Evolutionary conservation across 2,797 vertebrate species (phyloP), one percentile per base, ranked within the genome.

Genomic region (Eulemur coronatus): DNA sequence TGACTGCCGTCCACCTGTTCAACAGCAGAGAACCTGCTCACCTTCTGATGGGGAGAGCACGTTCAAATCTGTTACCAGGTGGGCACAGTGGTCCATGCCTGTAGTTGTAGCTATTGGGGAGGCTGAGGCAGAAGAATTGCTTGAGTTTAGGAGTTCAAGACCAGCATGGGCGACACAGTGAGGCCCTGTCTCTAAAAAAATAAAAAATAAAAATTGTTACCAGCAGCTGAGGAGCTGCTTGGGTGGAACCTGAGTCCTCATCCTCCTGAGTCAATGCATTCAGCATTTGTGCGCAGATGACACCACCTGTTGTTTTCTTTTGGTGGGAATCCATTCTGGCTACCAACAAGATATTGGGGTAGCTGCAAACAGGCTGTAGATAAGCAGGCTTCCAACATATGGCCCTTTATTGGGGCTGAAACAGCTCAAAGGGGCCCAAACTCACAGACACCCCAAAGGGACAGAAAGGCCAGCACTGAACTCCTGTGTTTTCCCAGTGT

Each of bases 281-380:
- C 33, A 4, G 17, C 65, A 28, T 43, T n/a, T 65, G 57, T 35
- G 57, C 12, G 9, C 24, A 18, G 24, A 38, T 7, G 26, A 33
- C 59, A 18, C 9, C 12, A 22, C 59, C 50, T 46, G 17, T 3
- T 10, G 8, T 43, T 55, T 14, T 1, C 65, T 8, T n/a, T 52
- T 24, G 20, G 5, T 15, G 70, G n/a, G 52, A 70, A 55, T 46
- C 38, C n/a, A 7, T 43, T 41, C 41, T n/a, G n/a, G 15, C 43
- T 52, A 41, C 15, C 4, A 26, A 8, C 0, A 0, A 28, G 4
- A 17, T 11, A 59, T 15, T 1, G 1, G 28, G 14, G 15, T 17
- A 50, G 35, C n/a, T 22, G 35, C 18, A 33, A 43, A 63, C 4
- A 80, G 84, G 57, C 46, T 26, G 48, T 48, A 70, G 30, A 70